Conservation (phyloP, 1,140 invertebrate species). For the Atta colombica region DNA sequence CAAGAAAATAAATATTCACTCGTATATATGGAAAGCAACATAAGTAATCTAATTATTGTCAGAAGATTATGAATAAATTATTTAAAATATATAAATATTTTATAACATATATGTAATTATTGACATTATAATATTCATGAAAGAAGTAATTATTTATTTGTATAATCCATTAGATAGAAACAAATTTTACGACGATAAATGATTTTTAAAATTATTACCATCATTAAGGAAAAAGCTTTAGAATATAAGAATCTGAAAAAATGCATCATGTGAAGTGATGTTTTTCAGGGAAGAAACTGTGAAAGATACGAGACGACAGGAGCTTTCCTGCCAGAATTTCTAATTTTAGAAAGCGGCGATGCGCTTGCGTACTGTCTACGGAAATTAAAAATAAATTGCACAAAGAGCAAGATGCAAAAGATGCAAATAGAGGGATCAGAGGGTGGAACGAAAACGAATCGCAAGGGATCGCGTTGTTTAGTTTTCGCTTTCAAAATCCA, state of each 20-base stretch:
- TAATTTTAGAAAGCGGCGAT: constrained; percentile 79
- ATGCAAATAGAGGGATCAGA: neutral
- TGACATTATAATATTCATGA: neutral
- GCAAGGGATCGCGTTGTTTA: neutral
- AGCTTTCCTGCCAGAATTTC: constrained; percentile 70
- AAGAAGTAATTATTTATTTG: neutral
- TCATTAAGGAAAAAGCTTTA: neutral
- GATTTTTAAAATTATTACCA: neutral
- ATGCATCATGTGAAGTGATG: neutral
- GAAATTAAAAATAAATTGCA: constrained; percentile 83
- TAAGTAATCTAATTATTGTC: no score
- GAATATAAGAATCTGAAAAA: neutral
- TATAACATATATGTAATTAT: neutral
- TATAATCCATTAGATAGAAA: neutral
- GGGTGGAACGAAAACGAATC: neutral
- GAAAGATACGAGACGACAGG: constrained; percentile 52
- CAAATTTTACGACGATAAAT: neutral
- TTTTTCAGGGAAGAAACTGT: constrained; percentile 12
- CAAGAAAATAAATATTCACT: no score
- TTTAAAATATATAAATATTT: neutral
- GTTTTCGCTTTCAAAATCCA: neutral
- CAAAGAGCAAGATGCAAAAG: constrained; percentile 40
- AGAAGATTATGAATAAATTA: neutral
- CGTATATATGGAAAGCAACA: no score
- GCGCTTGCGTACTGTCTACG: constrained; percentile 78